phyloP scores from a whole-genome alignment of 2,888 invertebrate species.

The Acleris emargana region DNA sequence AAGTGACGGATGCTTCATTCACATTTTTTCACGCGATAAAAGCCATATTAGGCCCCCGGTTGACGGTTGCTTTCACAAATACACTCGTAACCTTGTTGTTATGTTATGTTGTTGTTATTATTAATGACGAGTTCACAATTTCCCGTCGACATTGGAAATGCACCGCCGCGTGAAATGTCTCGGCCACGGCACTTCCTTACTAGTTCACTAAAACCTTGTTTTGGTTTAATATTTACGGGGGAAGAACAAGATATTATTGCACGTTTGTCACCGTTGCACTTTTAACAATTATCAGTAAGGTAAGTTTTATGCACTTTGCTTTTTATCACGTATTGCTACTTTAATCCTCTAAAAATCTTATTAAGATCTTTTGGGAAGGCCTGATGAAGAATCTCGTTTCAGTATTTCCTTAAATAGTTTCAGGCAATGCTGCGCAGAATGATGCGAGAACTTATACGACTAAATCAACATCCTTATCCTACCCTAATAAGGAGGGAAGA shows the following conservation, averaged over 20 bases:
- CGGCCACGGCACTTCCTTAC: slow-evolving; percentile 12
- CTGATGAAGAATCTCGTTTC: too few species aligned
- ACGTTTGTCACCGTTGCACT: slow-evolving; percentile 5
- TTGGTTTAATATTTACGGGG: background rate
- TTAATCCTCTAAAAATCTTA: background rate
- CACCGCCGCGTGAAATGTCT: slow-evolving; percentile 21
- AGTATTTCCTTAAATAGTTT: slow-evolving; percentile 25
- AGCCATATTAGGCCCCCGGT: too few species aligned
- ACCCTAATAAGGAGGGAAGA: slow-evolving; percentile 50
- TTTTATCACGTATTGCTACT: background rate
- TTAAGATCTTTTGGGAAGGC: too few species aligned
- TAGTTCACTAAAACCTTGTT: slow-evolving; percentile 14
- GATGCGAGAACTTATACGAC: slow-evolving; percentile 39
- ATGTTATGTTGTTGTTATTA: too few species aligned
- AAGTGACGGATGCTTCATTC: too few species aligned
- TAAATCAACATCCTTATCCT: slow-evolving; percentile 37
- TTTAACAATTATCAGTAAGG: slow-evolving; percentile 2
- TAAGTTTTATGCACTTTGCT: slow-evolving; percentile 22
- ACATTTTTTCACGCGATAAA: too few species aligned
- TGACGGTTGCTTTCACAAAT: too few species aligned
- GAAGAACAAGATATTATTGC: background rate
- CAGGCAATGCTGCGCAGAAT: slow-evolving; percentile 41
- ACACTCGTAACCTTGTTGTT: background rate
- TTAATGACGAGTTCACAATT: slow-evolving; percentile 1
- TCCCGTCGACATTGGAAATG: slow-evolving; percentile 30